A percentile compares a stretch with the other conserved stretches of the same genome.
phyloP scores from a whole-genome alignment of 1,140 invertebrate species.

The Penaeus japonicus region DNA sequence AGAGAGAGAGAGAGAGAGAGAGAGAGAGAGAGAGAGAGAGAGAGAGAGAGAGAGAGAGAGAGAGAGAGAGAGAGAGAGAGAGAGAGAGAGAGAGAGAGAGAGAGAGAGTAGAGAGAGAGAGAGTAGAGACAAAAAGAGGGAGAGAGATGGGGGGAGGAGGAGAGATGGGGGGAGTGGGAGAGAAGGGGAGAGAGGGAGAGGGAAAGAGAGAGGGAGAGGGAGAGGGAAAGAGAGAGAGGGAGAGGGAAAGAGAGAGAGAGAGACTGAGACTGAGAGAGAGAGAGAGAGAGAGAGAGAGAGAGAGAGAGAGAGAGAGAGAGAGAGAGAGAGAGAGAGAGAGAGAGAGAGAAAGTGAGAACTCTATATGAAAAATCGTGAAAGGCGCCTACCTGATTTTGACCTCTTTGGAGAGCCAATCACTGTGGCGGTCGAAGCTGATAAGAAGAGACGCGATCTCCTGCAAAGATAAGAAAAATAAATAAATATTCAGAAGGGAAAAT shows the following conservation, averaged over 20 bases:
- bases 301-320: neutral
- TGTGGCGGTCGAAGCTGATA: conserved; percentile 94
- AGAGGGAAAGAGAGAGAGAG: neutral
- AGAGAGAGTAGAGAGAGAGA: neutral
- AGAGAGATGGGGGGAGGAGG: neutral
- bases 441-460: conserved; percentile 97
- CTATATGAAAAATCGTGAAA: neutral
- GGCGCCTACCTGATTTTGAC: conserved; percentile 88
- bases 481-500: neutral
- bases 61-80: neutral
- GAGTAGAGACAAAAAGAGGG: neutral
- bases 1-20: neutral
- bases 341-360: neutral
- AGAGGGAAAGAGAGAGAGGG: neutral
- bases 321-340: neutral
- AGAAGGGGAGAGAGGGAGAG: neutral
- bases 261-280: no score
- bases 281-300: neutral
- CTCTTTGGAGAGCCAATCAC: conserved; percentile 96
- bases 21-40: neutral
- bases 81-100: neutral
- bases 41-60: neutral
- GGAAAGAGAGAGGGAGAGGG: neutral
- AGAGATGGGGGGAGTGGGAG: neutral
- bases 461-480: conserved; percentile 57